These are phyloP conservation scores for Corbicula japonica DNA, from an alignment of 2,888 invertebrate genomes.

Conservation along the genomic window DNA sequence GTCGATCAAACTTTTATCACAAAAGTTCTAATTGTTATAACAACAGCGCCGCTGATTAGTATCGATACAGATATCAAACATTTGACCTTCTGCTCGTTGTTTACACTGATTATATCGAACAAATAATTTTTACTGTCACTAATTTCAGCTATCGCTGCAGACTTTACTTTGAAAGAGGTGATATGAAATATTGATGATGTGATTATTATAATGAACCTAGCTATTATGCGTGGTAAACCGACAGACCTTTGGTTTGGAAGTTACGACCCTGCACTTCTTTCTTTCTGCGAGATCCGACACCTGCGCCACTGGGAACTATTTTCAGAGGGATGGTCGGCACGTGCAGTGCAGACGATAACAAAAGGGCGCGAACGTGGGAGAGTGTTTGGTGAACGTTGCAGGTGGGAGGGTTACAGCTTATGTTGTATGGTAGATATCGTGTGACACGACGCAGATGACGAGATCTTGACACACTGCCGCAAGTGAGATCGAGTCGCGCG, in stretches of 20 bases:
- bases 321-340: conserved; percentile 28
- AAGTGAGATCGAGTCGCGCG: conserved; percentile 25
- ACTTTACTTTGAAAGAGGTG: conserved; percentile 9
- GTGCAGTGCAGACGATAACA: conserved; percentile 42
- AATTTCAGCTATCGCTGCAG: conserved; percentile 16
- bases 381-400: conserved; percentile 24
- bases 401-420: conserved; percentile 29
- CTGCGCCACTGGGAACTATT: conserved; percentile 37
- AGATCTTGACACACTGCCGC: conserved; percentile 29
- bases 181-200: conserved; percentile 26
- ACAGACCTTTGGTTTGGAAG: conserved; percentile 20
- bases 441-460: conserved; percentile 37
- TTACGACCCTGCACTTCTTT: conserved; percentile 33
- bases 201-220: conserved; percentile 35
- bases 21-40: conserved; percentile 1
- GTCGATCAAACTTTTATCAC: not conserved
- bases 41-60: conserved; percentile 8
- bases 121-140: conserved; percentile 23
- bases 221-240: conserved; percentile 8
- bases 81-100: conserved; percentile 21
- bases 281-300: conserved; percentile 25
- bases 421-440: conserved; percentile 20
- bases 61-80: conserved; percentile 17
- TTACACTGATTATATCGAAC: conserved; percentile 26
- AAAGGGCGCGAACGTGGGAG: conserved; percentile 12